Evolutionary conservation across 2,888 invertebrate genomes (phyloP).

Genomic region (Miltochrista miniata): DNA sequence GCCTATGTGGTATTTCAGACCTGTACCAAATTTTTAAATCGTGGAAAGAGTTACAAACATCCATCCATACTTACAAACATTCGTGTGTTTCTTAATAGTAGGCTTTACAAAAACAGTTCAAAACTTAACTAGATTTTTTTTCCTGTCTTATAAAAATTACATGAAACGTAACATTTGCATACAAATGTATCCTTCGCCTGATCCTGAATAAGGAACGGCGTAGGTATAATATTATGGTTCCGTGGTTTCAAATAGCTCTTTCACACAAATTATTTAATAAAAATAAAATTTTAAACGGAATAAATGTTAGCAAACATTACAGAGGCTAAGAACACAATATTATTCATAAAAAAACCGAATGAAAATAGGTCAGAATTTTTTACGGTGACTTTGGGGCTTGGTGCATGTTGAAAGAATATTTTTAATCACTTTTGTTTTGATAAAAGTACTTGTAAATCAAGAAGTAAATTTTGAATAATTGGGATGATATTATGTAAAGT

Average conservation of each 20-base stretch:
- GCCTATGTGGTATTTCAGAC: background rate
- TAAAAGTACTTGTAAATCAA: no score
- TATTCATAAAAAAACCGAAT: background rate
- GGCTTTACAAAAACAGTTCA: no score
- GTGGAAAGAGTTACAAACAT: no score
- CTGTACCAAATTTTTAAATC: no score
- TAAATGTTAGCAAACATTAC: background rate
- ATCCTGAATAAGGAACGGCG: background rate
- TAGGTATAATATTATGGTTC: background rate
- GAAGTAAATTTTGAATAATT: no score
- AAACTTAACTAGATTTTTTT: no score
- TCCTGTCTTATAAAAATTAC: background rate
- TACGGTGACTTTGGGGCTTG: background rate
- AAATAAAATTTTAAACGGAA: no score
- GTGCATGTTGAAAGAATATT: background rate
- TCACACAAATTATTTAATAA: background rate
- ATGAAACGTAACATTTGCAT: background rate
- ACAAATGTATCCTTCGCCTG: background rate
- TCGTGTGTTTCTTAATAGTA: no score
- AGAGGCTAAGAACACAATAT: background rate
- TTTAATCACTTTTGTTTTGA: no score
- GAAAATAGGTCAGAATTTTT: background rate
- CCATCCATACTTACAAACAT: no score
- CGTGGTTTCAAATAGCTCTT: background rate
- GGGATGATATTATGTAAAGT: no score